Evolutionary conservation across 2,888 invertebrate species (phyloP), one percentile per base, ranked within the genome.

Genomic region (Seladonia tumulorum): DNA sequence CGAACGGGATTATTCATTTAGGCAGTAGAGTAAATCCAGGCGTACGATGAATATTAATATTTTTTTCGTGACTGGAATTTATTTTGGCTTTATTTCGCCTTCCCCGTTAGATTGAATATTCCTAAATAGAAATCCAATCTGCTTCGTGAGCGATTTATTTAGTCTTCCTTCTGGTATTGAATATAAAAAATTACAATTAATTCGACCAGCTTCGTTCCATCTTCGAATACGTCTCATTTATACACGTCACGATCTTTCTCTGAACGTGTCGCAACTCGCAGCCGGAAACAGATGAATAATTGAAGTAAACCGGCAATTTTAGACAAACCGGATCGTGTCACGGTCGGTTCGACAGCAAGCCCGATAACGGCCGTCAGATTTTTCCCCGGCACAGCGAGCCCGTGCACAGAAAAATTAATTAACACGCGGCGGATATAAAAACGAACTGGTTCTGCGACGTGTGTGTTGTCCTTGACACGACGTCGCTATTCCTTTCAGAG

Each of bases 381-480:
- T 85, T 81, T 75, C 71, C 79, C 70, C 49, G 25, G 39, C 14
- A 42, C 53, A 2, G n/a, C 18, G n/a, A 29, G 29, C 12, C 14
- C 45, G 72, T n/a, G 39, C 42, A 29, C 63, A 49, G 70, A 78
- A 81, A 78, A 84, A 84, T 81, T 47, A 25, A 71, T 57, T 16
- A 39, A 35, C 73, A 66, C 77, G 57, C 72, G 76, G 45, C 79
- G 71, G 68, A 83, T 84, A 78, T 63, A 76, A 80, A 85, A 47
- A 74, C 53, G 82, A 76, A 77, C 77, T 74, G 74, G 90, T 91
- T 91, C 88, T 85, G 88, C 89, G 89, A 83, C 83, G 75, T 1
- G 42, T 77, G 71, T 80, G 68, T 29, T 71, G 87, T 72, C 92
- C 92, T 92, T 93, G 92, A 92, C 91, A 91, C 76, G 83, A 85